Base-by-base conservation (phyloP, 2,113 vertebrate genomes). In the Struthio camelus region DNA sequence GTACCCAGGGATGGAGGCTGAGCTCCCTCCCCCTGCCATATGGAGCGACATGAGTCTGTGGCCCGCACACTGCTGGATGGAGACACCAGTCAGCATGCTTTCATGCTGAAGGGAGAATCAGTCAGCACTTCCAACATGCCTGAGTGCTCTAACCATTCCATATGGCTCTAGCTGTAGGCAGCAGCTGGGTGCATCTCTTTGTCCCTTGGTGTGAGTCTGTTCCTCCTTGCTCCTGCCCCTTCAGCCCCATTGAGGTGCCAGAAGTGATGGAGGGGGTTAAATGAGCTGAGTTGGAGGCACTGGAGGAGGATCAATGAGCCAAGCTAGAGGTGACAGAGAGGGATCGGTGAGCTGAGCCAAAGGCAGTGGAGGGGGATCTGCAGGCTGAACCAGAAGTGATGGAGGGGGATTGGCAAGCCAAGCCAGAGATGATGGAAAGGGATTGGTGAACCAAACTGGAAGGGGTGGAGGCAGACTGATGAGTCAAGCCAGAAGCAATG, bases 361-460 rank as follows among this genome's bases (percentile, higher is more conserved):
- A 11, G 73, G 25, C 1, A 1, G 3, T 1, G 67, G 46, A 36
- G 54, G 22, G 9, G 79, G 14, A 6, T 18, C 51, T 56, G 54
- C 54, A 56, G 30, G 54, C 54, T 56, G 46, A 46, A 17, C 5
- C 1, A 4, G 44, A 67, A 36, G 20, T 14, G 59, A 10, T 15
- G 53, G 24, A 16, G 24, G 13, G 8, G 64, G 46, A 32, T 9
- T 4, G 1, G 18, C 17, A 2, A 11, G 48, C 23, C 3, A 70
- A 14, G 51, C n/a, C 4, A 1, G n/a, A 9, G 67, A 22, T 0
- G 3, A 3, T 2, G 61, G 30, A 42, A 48, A 14, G 11, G 79
- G 18, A 5, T 15, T n/a, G 54, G 30, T 25, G 54, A 58, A 58
- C 28, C 30, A 15, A 58, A 32, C 54, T 58, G 54, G 70, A 44